A percentile compares a stretch with the other conserved stretches of the same genome.
phyloP scores from a whole-genome alignment of 2,888 invertebrate species.

The Euphydryas editha region DNA sequence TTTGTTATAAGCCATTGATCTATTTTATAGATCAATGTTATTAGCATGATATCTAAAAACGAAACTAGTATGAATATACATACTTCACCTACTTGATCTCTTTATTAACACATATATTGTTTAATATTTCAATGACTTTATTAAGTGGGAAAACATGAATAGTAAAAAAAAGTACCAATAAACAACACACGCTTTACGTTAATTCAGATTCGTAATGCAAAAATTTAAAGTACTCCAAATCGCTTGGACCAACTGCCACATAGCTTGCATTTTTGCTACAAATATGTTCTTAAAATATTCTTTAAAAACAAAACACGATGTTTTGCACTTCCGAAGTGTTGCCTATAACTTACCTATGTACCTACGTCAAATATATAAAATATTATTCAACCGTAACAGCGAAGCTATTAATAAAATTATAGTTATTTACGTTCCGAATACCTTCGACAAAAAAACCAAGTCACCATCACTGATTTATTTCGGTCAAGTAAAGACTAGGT shows the following conservation, averaged over 20 bases:
- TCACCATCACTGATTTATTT: constrained; percentile 31
- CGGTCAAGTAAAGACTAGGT: constrained; percentile 29
- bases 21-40: too few species aligned
- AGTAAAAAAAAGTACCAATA: not conserved
- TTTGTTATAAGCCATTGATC: too few species aligned
- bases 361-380: not conserved
- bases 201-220: not conserved
- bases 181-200: not conserved
- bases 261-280: not conserved
- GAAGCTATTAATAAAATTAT: not conserved
- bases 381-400: not conserved
- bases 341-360: not conserved
- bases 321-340: constrained; percentile 16
- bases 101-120: not conserved
- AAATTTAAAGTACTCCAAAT: not conserved
- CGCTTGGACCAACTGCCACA: not conserved
- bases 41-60: too few species aligned
- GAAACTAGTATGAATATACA: too few species aligned
- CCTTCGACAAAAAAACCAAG: constrained; percentile 9
- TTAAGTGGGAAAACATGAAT: not conserved
- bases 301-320: constrained; percentile 12
- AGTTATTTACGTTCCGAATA: constrained; percentile 15
- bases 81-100: too few species aligned
- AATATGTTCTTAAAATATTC: not conserved
- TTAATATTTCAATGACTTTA: not conserved